Evolutionary conservation across 2,113 vertebrate genomes (phyloP).

Genomic region (Anhinga rufa): DNA sequence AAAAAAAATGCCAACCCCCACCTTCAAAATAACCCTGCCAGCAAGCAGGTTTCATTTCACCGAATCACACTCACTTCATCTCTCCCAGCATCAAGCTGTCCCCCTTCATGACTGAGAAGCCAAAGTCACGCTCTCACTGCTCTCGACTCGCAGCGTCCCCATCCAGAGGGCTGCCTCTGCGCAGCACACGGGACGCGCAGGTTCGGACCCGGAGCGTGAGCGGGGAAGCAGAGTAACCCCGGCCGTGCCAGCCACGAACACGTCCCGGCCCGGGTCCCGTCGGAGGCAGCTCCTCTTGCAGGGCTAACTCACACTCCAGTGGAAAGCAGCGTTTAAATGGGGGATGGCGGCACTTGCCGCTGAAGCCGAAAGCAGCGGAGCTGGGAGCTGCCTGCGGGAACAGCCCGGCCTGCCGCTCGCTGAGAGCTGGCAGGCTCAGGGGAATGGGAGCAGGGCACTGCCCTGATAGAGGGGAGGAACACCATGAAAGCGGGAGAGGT

Average conservation of each 20-base stretch:
- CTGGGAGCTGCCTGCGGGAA: constrained; percentile 21
- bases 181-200: not conserved
- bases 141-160: accelerated
- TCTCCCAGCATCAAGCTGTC: not conserved
- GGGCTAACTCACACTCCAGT: not conserved
- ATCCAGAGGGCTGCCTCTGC: not conserved
- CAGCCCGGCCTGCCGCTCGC: not conserved
- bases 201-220: not conserved
- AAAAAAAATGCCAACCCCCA: not conserved
- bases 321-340: not conserved
- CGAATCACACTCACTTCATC: not conserved
- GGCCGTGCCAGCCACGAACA: not conserved
- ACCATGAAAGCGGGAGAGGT: not conserved
- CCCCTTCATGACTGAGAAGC: not conserved
- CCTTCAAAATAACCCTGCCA: not conserved
- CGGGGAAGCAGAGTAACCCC: not conserved
- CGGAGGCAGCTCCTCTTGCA: not conserved
- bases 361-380: not conserved
- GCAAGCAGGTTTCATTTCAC: not conserved
- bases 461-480: not conserved
- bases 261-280: not conserved
- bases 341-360: constrained; percentile 16
- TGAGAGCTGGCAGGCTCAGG: not conserved
- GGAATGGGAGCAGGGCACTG: not conserved
- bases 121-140: not conserved